Conservation (phyloP, 2,888 invertebrate genomes). For the Amorpha juglandis region DNA sequence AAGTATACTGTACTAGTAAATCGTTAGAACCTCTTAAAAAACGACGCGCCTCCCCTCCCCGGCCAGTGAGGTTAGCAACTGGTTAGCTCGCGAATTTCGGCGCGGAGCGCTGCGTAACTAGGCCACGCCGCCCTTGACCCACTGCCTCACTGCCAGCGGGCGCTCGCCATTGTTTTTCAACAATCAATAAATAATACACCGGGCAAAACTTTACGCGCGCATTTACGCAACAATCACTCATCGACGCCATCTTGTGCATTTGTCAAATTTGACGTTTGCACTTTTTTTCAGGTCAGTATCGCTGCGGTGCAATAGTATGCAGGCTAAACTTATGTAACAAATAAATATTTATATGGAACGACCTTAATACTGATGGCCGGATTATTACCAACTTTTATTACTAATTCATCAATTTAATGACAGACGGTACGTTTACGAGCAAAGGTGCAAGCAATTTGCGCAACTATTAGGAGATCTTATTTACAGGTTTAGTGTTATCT, state of each 20-base stretch:
- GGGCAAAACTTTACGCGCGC: slow-evolving; percentile 70
- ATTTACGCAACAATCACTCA: slow-evolving; percentile 73
- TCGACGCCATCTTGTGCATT: slow-evolving; percentile 57
- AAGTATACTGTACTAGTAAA: background rate
- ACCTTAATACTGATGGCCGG: slow-evolving; percentile 60
- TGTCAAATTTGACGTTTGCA: slow-evolving; percentile 55
- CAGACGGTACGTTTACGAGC: slow-evolving; percentile 26
- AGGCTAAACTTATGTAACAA: slow-evolving; percentile 50
- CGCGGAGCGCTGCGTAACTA: slow-evolving; percentile 76
- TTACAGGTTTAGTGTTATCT: no score
- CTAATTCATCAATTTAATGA: slow-evolving; percentile 33
- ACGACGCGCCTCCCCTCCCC: slow-evolving; percentile 56
- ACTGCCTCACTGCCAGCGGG: slow-evolving; percentile 81
- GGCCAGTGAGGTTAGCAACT: slow-evolving; percentile 73
- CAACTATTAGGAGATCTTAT: background rate
- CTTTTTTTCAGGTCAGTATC: slow-evolving; percentile 55
- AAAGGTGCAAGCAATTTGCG: slow-evolving; percentile 2
- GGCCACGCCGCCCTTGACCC: slow-evolving; percentile 80
- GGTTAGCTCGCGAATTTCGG: slow-evolving; percentile 79
- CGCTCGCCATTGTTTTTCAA: slow-evolving; percentile 82
- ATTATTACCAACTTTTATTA: slow-evolving; percentile 54
- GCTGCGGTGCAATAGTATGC: slow-evolving; percentile 34
- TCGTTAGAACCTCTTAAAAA: slow-evolving; percentile 13
- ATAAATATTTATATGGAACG: slow-evolving; percentile 60
- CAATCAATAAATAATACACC: slow-evolving; percentile 83